Percentiles rank a stretch among this genome's conserved stretches.
These are phyloP conservation scores for Erythrocercus mccallii DNA, from an alignment of 2,113 vertebrate genomes.

Conservation along the genomic window DNA sequence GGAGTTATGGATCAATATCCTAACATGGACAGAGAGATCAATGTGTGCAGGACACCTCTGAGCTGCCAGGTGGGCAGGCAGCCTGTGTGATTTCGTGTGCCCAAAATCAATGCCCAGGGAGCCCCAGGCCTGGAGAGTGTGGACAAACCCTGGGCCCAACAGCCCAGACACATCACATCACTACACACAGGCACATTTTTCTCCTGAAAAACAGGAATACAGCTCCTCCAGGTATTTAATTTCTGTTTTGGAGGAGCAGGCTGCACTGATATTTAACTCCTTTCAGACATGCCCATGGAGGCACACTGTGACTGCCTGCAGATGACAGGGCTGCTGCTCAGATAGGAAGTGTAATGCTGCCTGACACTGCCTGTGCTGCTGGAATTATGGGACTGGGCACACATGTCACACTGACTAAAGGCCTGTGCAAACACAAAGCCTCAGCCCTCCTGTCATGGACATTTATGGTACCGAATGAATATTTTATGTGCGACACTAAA, in stretches of 20 bases:
- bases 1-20: background rate
- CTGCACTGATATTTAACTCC: background rate
- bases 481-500: background rate
- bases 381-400: background rate
- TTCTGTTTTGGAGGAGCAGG: background rate
- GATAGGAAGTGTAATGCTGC: background rate
- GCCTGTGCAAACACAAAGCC: background rate
- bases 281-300: background rate
- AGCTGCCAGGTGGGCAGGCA: background rate
- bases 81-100: background rate
- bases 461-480: background rate
- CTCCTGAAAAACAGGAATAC: background rate
- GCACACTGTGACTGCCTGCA: background rate
- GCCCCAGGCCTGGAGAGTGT: fast-evolving
- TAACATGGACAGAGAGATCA: background rate
- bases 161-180: background rate
- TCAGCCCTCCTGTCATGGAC: background rate
- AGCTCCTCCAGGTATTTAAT: background rate
- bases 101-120: background rate
- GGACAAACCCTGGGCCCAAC: too few species aligned
- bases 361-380: background rate
- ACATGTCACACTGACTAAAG: background rate
- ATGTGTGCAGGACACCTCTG: background rate
- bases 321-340: background rate
- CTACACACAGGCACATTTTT: fast-evolving